Percentiles rank a stretch among this genome's conserved stretches.
Evolutionary conservation across 2,113 vertebrate species (phyloP).

Genomic region (Rhagologus leucostigma): DNA sequence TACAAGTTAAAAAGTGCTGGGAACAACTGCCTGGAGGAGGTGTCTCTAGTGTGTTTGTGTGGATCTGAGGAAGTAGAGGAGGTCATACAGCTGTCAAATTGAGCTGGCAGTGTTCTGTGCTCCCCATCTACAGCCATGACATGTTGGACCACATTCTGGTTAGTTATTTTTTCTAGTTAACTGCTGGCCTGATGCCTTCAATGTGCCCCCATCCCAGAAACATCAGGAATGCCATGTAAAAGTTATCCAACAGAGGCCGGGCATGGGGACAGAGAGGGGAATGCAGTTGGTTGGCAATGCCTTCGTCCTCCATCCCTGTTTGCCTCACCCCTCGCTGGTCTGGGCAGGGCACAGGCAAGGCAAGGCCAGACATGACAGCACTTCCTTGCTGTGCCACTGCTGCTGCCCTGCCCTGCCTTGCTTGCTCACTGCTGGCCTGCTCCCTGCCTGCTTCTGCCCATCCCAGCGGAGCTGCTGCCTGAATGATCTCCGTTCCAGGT

Average conservation of each 20-base stretch:
- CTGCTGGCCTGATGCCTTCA: background rate
- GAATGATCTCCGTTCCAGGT: background rate
- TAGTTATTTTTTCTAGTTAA: background rate
- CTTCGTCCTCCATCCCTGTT: background rate
- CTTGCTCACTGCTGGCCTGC: background rate
- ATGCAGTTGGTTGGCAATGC: background rate
- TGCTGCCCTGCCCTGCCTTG: constrained; percentile 17
- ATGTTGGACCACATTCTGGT: fast-evolving
- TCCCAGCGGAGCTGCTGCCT: fast-evolving
- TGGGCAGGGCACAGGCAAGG: background rate
- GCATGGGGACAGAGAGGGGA: background rate
- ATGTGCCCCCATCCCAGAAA: background rate
- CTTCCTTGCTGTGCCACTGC: background rate
- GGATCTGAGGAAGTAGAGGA: background rate
- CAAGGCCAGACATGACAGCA: background rate
- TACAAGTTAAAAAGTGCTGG: background rate
- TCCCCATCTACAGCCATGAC: background rate
- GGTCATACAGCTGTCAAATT: fast-evolving
- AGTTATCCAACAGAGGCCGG: background rate
- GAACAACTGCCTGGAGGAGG: background rate
- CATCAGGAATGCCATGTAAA: background rate
- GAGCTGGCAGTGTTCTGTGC: background rate
- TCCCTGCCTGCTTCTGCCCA: background rate
- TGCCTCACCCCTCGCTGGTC: fast-evolving
- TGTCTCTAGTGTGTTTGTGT: fast-evolving